Evolutionary conservation across 2,888 invertebrate species (phyloP).

Genomic region (Glyphotaelius pellucidus): DNA sequence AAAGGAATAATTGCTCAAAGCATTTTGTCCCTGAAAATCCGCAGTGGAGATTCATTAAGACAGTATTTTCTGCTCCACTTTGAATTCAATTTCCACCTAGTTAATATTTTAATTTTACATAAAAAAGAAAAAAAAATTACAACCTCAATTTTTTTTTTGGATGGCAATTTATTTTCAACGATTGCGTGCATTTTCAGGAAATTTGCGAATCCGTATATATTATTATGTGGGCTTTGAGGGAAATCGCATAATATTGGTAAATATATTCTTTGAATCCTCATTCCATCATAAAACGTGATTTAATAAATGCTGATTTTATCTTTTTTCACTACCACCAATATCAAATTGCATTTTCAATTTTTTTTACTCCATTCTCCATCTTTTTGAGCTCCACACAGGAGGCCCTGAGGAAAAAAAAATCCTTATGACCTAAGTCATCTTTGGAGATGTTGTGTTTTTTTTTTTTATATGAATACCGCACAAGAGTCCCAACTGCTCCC

Average conservation of each 20-base stretch:
- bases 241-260: background rate
- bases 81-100: background rate
- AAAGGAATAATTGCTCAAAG: conserved; percentile 46
- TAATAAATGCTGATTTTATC: too few relatives aligned
- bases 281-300: background rate
- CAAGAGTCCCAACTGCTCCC: too few relatives aligned
- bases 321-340: too few relatives aligned
- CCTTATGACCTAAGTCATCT: too few relatives aligned
- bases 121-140: background rate
- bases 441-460: too few relatives aligned
- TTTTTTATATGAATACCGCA: too few relatives aligned
- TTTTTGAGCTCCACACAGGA: too few relatives aligned
- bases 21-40: conserved; percentile 6
- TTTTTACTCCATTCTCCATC: too few relatives aligned
- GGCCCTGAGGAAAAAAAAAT: too few relatives aligned
- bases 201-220: background rate
- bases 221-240: background rate
- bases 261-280: background rate
- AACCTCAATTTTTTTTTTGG: background rate
- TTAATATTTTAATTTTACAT: background rate
- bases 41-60: conserved; percentile 31
- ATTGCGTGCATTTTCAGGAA: background rate
- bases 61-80: background rate
- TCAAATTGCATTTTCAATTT: background rate
- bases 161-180: background rate